Base-by-base conservation (phyloP, 1,140 invertebrate species). In the Orchesella cincta region DNA sequence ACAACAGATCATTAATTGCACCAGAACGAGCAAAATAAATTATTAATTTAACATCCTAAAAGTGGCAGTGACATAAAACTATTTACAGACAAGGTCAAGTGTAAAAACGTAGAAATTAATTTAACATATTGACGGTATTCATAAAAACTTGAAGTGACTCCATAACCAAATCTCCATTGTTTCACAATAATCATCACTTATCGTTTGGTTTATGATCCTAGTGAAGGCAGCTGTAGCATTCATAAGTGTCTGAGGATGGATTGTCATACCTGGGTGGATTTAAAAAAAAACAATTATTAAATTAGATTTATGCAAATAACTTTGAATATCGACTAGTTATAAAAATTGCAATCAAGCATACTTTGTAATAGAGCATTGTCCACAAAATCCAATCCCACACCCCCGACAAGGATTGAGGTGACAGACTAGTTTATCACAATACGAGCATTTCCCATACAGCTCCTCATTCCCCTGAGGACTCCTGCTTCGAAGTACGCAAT, bases 341-440 rank as follows among this genome's bases (percentile, higher is more conserved):
- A 12, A 14, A 12, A 71, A 33, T 71, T 5, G 67, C 23, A 8
- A 71, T 8, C 23, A 12, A 34, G 26, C 71, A 8, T 73, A 73
- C 71, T 73, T 73, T 34, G 71, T 28, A 46, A 73, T 36, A 20
- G 8, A 73, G 26, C 71, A 73, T n/a, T 73, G 23, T n/a, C 23
- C 46, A 26, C 71, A 73, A 46, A 46, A 73, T 46, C 23, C 71
- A 20, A 1, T 73, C 5, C 8, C 5, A 46, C 71, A 73, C 16
- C 39, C 34, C 26, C 39, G 34, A 46, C 71, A 73, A 36, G 18
- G 1, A 73, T 73, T 36, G 51, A 79, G 36, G 57, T 79, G 78
- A 70, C 78, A 79, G 8, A 62, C 75, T 16, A 62, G n/a, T 54
- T 76, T 76, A 18, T 79, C 78, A 54, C 78, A 79, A 67, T 76